Conservation (phyloP, 2,888 invertebrate genomes). For the Horisme vitalbata region DNA sequence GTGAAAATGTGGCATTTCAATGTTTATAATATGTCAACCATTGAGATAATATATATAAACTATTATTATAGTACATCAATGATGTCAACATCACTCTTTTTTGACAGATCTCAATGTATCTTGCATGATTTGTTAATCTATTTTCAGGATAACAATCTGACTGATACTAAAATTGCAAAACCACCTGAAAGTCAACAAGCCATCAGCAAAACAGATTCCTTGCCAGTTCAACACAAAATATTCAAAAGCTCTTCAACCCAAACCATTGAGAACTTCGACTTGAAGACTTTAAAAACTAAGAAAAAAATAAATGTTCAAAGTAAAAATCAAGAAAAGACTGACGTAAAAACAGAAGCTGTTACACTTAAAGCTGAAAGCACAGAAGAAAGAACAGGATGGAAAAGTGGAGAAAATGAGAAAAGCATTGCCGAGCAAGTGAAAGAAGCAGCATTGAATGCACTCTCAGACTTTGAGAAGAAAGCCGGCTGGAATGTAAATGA, state of each 20-base stretch:
- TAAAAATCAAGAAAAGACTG: background rate
- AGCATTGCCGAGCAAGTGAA: conserved; percentile 17
- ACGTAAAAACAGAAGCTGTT: background rate
- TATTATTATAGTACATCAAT: no score
- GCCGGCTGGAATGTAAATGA: conserved; percentile 52
- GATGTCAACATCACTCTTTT: no score
- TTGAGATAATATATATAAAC: no score
- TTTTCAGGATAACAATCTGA: conserved; percentile 2
- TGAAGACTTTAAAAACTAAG: background rate
- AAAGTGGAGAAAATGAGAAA: conserved; percentile 8
- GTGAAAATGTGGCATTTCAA: no score
- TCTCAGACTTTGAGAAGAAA: conserved; percentile 22
- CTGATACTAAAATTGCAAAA: background rate
- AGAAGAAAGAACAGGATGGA: no score
- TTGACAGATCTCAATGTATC: no score
- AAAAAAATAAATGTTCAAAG: background rate
- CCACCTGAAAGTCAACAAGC: background rate
- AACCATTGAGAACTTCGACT: conserved; percentile 5
- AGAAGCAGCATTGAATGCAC: conserved; percentile 16
- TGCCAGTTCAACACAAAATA: conserved; percentile 20
- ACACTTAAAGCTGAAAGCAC: background rate
- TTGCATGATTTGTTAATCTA: background rate
- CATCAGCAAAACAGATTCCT: background rate
- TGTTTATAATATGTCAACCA: no score
- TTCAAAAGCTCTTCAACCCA: conserved; percentile 23